Conservation (phyloP, 2,797 vertebrate species). For the Tympanoctomys barrerae region DNA sequence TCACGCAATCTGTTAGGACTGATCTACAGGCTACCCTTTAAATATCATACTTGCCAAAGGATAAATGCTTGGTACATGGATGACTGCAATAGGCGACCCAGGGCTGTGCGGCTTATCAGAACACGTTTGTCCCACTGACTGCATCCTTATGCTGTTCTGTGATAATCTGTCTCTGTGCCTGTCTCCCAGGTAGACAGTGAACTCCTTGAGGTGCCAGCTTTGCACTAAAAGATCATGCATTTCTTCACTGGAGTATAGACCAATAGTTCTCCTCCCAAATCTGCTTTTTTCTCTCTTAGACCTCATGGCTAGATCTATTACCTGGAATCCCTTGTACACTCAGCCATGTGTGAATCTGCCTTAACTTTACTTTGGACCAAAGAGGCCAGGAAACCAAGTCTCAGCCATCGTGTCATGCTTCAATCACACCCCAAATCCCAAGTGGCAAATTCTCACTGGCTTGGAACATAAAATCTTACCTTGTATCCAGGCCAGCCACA, state of each 20-base stretch:
- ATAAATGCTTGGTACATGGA: not conserved
- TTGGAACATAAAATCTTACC: not conserved
- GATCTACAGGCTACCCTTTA: not conserved
- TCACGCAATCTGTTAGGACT: not conserved
- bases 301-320: not conserved
- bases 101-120: not conserved
- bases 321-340: not conserved
- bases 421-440: slow-evolving; percentile 16
- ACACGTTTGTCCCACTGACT: not conserved
- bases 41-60: not conserved
- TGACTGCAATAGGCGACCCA: not conserved
- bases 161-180: not conserved
- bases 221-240: not conserved
- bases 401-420: not conserved
- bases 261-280: not conserved
- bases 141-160: not conserved
- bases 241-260: not conserved
- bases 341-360: not conserved
- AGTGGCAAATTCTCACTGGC: slow-evolving; percentile 37
- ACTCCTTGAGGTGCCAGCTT: not conserved
- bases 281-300: not conserved
- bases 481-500: not conserved
- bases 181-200: not conserved
- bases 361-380: slow-evolving; percentile 18
- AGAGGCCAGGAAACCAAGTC: slow-evolving; percentile 29